Conservation (phyloP, 2,888 invertebrate genomes). For the Tineola bisselliella region DNA sequence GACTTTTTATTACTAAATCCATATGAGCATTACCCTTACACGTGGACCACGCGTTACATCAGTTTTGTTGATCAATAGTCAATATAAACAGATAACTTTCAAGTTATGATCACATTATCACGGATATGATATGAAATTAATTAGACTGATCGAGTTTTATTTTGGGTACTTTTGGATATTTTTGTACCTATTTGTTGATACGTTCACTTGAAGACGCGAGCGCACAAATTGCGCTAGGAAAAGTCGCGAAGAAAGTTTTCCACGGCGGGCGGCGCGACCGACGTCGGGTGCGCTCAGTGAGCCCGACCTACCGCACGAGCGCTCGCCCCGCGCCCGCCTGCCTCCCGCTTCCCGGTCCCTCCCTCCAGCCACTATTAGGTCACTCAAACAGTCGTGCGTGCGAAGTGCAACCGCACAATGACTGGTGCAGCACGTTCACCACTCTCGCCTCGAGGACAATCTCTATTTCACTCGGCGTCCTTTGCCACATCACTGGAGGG, state of each 20-base stretch:
- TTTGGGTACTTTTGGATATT: background rate
- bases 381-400: slow-evolving; percentile 63
- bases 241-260: slow-evolving; percentile 65
- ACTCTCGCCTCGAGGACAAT: slow-evolving; percentile 69
- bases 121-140: background rate
- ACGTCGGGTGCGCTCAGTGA: slow-evolving; percentile 58
- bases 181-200: slow-evolving; percentile 2
- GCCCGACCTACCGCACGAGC: slow-evolving; percentile 65
- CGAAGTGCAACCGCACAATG: slow-evolving; percentile 63
- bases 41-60: slow-evolving; percentile 40
- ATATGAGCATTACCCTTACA: slow-evolving; percentile 52
- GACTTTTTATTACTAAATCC: slow-evolving; percentile 65
- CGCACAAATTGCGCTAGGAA: slow-evolving; percentile 58
- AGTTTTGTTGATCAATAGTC: slow-evolving; percentile 14
- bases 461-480: slow-evolving; percentile 66
- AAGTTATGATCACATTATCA: background rate
- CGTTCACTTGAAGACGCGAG: slow-evolving; percentile 7
- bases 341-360: slow-evolving; percentile 57
- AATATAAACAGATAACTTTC: slow-evolving; percentile 15
- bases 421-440: slow-evolving; percentile 66
- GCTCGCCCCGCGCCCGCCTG: slow-evolving; percentile 26
- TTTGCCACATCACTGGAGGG: slow-evolving; percentile 60
- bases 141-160: background rate
- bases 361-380: slow-evolving; percentile 67
- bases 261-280: slow-evolving; percentile 46